Evolutionary conservation across 1,140 invertebrate genomes (phyloP).

Genomic region (Coptotermes formosanus): DNA sequence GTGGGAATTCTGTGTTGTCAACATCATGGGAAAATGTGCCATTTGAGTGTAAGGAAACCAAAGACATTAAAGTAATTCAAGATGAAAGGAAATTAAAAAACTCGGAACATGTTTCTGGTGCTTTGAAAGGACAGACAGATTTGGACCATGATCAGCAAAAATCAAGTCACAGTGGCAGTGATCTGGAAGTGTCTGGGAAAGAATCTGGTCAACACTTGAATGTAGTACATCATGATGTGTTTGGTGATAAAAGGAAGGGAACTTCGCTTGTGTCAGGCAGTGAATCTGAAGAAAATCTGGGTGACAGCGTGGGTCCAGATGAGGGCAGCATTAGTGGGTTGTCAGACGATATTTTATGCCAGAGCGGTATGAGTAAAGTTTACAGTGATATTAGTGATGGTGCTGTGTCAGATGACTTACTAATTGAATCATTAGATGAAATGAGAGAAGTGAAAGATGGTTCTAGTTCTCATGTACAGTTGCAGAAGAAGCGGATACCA

Average conservation of each 20-base stretch:
- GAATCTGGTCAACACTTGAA: background rate
- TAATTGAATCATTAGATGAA: background rate
- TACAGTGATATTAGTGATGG: constrained; percentile 3
- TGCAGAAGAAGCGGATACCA: too few relatives aligned
- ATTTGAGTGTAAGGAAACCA: background rate
- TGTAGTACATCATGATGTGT: background rate
- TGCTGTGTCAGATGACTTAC: background rate
- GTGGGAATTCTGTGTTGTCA: constrained; percentile 25
- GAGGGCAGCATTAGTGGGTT: background rate
- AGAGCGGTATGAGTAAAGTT: background rate
- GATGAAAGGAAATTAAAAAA: background rate
- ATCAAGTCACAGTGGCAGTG: background rate
- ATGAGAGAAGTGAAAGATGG: background rate
- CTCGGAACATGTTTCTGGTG: background rate
- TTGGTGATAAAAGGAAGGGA: background rate
- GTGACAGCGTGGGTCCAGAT: background rate
- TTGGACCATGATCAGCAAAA: background rate
- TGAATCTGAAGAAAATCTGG: constrained; percentile 16
- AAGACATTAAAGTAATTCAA: background rate
- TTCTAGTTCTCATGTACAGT: too few relatives aligned
- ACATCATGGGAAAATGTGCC: constrained; percentile 20
- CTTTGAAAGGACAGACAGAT: background rate
- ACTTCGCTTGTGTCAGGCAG: background rate
- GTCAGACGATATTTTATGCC: background rate
- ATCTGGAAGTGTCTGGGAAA: background rate